Evolutionary conservation across 2,888 invertebrate genomes (phyloP), one percentile per base, ranked within the genome.

Genomic region (Hedychridium roseum): DNA sequence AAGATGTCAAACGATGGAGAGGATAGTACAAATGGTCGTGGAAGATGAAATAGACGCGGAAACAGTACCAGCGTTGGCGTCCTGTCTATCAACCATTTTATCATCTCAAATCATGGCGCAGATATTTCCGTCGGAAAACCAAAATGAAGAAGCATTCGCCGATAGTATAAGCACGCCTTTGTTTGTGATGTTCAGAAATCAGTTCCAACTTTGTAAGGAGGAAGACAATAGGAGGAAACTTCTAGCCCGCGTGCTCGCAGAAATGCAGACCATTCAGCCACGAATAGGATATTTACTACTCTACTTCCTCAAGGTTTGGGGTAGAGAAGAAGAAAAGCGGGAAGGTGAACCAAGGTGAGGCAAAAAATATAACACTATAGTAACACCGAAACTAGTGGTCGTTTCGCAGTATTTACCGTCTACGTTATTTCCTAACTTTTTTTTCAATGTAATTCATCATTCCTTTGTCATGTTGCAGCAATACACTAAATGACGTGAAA

Each of bases 261-360:
- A 94, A 76, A 79, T 82, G 64, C 86, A 84, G 68, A 80, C 79
- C 60, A 79, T 83, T 67, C 85, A 91, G 69, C 86, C 89, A 7
- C 85, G 86, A 73, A 84, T 93, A 46, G 96, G 96, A 34, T 95
- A 92, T 79, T 85, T 91, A 66, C 83, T 97, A 56, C 81, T 97
- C 39, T 96, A 94, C 81, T 97, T 93, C 80, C 82, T 94, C 59
- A 94, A 93, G 85, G 91, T 90, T 53, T 83, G 90, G 85, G 82
- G 81, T 27, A 70, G 81, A 70, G 82, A 82, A 62, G 83, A 83
- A 55, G 80, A 80, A 48, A 82, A 82, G 69, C 64, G 81, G 63
- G 74, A 82, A 78, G 69, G 81, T 18, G 73, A 82, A 54, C 78
- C 66, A 32, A 74, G 77, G 73, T 76, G 50, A 38, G 57, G 50